Percentiles rank a stretch among this genome's conserved stretches.
Conservation (phyloP, 2,113 vertebrate species). For the Oreochromis spilurus region DNA sequence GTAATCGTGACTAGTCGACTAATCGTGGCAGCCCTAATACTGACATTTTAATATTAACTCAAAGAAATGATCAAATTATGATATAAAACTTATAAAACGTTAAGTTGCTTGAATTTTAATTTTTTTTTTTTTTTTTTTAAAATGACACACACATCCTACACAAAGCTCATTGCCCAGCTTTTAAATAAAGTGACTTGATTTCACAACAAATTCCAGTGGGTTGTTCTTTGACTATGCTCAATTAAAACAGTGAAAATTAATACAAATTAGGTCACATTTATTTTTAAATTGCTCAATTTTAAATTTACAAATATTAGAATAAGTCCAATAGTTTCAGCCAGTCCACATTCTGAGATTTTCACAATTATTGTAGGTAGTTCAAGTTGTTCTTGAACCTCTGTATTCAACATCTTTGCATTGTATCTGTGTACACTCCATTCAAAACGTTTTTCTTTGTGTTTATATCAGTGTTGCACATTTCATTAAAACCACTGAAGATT, state of each 20-base stretch:
- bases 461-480: background rate
- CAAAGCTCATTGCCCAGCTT: background rate
- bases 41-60: background rate
- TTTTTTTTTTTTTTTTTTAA: background rate
- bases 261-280: background rate
- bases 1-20: no score
- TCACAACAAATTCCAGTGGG: background rate
- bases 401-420: background rate
- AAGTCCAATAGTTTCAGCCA: background rate
- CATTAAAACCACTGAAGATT: background rate
- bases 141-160: no score
- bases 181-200: rapidly evolving
- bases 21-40: background rate
- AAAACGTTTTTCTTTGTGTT: background rate
- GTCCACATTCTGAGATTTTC: background rate
- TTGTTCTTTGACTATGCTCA: background rate
- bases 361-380: background rate
- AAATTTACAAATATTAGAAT: background rate
- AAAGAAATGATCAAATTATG: background rate
- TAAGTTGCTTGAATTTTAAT: background rate
- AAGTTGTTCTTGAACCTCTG: background rate
- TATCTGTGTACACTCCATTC: background rate
- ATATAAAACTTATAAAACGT: background rate
- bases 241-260: background rate
- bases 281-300: background rate